phyloP scores from a whole-genome alignment of 2,113 vertebrate genomes.

The Pseudolaguvia tuberculata region DNA sequence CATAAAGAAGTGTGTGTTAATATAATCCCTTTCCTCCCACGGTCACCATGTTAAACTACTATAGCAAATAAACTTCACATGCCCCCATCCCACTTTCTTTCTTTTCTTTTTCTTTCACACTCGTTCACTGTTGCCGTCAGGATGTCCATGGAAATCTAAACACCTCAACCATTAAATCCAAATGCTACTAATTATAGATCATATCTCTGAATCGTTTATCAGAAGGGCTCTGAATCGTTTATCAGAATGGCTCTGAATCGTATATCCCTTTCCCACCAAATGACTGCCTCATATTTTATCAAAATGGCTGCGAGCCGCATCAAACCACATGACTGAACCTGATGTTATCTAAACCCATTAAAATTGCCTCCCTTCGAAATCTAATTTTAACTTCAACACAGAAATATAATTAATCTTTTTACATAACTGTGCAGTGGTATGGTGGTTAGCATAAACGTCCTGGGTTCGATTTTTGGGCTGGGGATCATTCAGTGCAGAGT shows the following conservation, averaged over 20 bases:
- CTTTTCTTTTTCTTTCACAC: background rate
- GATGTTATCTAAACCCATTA: no score
- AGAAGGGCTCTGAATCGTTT: background rate
- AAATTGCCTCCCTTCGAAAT: no score
- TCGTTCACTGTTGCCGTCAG: background rate
- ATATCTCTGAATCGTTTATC: background rate
- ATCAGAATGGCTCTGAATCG: background rate
- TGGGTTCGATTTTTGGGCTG: no score
- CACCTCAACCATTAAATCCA: background rate
- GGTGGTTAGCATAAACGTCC: no score
- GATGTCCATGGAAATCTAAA: background rate
- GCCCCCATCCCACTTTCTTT: background rate
- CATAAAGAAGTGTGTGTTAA: conserved; percentile 16
- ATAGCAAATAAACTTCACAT: conserved; percentile 9
- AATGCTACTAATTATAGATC: background rate
- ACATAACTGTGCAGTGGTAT: no score
- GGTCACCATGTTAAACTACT: conserved; percentile 16
- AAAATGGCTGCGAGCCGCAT: no score
- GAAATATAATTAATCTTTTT: no score
- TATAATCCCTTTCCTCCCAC: conserved; percentile 7
- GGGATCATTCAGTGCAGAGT: no score
- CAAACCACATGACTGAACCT: no score
- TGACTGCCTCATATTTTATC: no score
- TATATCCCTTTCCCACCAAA: background rate
- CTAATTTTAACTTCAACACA: no score